A percentile compares a stretch with the other conserved stretches of the same genome.
Evolutionary conservation across 2,797 vertebrate species (phyloP).

Genomic region (Agapornis canus): DNA sequence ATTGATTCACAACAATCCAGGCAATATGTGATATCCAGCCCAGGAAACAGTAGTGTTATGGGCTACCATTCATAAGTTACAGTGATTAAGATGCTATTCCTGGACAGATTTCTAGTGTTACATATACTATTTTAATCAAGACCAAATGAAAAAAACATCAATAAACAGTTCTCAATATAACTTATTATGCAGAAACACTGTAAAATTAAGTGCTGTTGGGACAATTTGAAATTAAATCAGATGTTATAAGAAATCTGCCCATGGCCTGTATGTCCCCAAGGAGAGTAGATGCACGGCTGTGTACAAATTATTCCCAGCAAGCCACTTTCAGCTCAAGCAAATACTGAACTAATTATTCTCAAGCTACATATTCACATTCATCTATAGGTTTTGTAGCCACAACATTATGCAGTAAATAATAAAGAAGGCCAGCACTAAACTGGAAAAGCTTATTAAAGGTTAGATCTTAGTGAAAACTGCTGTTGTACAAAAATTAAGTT

Average conservation of each 20-base stretch:
- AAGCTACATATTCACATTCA: conserved; percentile 5
- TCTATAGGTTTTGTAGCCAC: conserved; percentile 30
- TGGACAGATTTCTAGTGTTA: background rate
- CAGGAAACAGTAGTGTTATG: conserved; percentile 51
- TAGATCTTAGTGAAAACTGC: background rate
- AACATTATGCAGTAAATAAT: conserved; percentile 25
- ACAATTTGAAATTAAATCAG: conserved; percentile 54
- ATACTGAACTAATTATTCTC: conserved; percentile 50
- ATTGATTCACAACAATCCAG: conserved; percentile 36
- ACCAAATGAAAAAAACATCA: conserved; percentile 68
- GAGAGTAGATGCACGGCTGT: background rate
- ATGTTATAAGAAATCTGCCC: conserved; percentile 10
- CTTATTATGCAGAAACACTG: background rate
- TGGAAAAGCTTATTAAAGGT: conserved; percentile 41
- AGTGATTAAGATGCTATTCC: background rate
- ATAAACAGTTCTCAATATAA: conserved; percentile 73
- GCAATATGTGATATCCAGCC: background rate
- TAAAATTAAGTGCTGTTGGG: conserved; percentile 36
- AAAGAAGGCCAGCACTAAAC: conserved; percentile 40
- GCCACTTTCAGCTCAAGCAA: conserved; percentile 44
- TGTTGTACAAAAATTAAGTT: conserved; percentile 10
- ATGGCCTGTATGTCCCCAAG: background rate
- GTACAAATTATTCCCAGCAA: conserved; percentile 32
- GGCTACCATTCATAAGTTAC: conserved; percentile 41
- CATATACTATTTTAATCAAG: conserved; percentile 35